Conservation (phyloP, 1,140 invertebrate genomes). For the Hypsibius dujardini region DNA sequence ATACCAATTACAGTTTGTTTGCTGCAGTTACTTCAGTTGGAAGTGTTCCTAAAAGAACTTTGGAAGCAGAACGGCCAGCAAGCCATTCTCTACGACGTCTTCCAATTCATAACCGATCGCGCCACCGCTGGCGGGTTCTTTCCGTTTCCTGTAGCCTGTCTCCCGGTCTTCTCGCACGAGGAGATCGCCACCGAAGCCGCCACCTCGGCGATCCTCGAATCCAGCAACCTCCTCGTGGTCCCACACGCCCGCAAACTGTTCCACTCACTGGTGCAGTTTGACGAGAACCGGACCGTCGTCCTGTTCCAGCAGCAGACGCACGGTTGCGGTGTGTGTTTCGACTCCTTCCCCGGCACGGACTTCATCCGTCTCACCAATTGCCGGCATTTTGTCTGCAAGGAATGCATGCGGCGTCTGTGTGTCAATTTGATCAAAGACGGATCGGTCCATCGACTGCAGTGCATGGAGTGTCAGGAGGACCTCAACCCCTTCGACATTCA, state of each 20-base stretch:
- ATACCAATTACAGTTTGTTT: neutral
- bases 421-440: neutral
- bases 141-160: neutral
- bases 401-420: neutral
- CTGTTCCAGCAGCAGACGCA: neutral
- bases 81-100: neutral
- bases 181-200: neutral
- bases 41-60: neutral
- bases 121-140: neutral
- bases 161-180: neutral
- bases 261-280: neutral
- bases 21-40: neutral
- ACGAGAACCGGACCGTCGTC: neutral
- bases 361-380: slow-evolving; percentile 5
- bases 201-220: neutral
- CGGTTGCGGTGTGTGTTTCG: slow-evolving; percentile 4
- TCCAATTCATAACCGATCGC: neutral
- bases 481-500: slow-evolving; percentile 1
- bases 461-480: neutral
- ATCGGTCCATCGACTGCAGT: neutral
- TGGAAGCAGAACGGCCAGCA: neutral
- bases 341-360: neutral
- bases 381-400: slow-evolving; percentile 9
- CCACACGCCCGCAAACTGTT: neutral
- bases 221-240: neutral